These are phyloP conservation scores for Latrodectus hesperus DNA, from an alignment of 2,888 invertebrate species.

Conservation along the genomic window DNA sequence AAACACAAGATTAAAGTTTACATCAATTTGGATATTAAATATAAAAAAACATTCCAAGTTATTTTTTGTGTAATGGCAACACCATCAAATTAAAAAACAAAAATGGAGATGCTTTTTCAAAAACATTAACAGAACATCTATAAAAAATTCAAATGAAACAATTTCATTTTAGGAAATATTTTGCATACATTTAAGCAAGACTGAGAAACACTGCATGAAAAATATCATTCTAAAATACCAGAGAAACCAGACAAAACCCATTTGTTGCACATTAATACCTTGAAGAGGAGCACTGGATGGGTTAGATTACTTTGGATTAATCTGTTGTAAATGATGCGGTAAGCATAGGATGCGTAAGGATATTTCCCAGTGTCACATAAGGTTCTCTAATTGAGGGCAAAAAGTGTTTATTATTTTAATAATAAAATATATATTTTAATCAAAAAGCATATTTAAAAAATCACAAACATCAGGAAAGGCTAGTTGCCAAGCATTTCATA, in stretches of 20 bases:
- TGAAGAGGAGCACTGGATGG: conserved; percentile 48
- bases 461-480: not conserved
- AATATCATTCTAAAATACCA: not conserved
- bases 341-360: not conserved
- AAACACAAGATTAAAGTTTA: no score
- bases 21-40: no score
- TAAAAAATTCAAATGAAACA: no score
- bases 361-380: conserved; percentile 20
- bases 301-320: conserved; percentile 4
- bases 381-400: conserved; percentile 49
- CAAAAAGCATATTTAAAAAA: not conserved
- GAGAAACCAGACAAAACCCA: not conserved
- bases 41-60: no score
- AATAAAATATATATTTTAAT: not conserved
- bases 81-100: no score
- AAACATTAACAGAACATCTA: no score
- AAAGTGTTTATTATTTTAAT: not conserved
- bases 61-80: no score
- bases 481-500: not conserved
- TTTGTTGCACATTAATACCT: conserved; percentile 38
- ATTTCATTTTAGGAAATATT: not conserved
- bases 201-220: not conserved
- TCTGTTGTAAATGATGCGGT: not conserved
- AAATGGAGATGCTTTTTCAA: no score
- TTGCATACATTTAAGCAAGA: not conserved